These are phyloP conservation scores for Anhinga anhinga DNA, from an alignment of 2,113 vertebrate genomes.

Conservation along the genomic window DNA sequence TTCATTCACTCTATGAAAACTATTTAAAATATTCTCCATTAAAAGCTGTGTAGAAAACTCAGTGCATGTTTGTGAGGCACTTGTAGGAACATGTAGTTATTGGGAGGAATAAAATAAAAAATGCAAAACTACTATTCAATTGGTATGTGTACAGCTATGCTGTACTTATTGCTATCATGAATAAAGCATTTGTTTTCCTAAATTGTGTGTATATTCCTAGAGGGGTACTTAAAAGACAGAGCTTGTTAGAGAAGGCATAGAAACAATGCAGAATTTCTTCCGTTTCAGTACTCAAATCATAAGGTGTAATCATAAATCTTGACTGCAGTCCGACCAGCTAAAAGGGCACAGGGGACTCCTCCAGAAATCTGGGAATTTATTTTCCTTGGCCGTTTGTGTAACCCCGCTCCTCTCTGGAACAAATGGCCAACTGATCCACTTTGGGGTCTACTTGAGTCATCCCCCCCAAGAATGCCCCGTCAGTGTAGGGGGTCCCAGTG, in stretches of 20 bases:
- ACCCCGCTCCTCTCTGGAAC: not conserved
- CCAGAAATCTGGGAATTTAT: not conserved
- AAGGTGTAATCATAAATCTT: conserved; percentile 9
- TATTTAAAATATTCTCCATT: not conserved
- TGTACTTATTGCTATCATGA: conserved; percentile 20
- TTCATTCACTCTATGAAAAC: conserved; percentile 11
- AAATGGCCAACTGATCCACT: not conserved
- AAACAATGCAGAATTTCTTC: not conserved
- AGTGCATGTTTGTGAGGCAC: not conserved
- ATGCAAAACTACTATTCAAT: not conserved
- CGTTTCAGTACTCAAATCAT: not conserved
- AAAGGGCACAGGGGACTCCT: not conserved
- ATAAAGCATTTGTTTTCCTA: conserved; percentile 49
- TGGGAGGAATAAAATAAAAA: conserved; percentile 37
- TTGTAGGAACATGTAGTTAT: conserved; percentile 15
- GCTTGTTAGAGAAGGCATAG: conserved; percentile 15
- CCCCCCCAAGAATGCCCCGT: not conserved
- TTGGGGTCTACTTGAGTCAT: fast-evolving
- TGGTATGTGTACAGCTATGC: not conserved
- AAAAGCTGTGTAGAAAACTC: not conserved
- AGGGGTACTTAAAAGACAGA: conserved; percentile 3
- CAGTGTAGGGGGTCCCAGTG: fast-evolving
- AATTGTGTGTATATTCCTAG: conserved; percentile 45
- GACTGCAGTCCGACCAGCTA: not conserved
- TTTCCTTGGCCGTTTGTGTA: not conserved